Base-by-base conservation (phyloP, 2,797 vertebrate species). In the Sebastolobus altivelis region DNA sequence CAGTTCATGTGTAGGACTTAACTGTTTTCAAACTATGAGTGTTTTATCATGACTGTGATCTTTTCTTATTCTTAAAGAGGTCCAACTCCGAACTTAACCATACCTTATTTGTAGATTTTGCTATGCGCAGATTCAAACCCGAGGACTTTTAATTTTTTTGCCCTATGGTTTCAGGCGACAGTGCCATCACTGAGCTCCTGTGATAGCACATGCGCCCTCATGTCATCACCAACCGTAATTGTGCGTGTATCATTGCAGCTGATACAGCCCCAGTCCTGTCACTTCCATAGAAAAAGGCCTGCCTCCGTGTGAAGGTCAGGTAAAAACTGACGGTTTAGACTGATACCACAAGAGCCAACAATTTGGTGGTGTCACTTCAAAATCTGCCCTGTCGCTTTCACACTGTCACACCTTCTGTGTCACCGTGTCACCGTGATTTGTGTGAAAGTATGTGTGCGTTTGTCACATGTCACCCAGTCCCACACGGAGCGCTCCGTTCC, bases 401-500 rank as follows among this genome's bases (percentile, higher is more conserved):
- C 46, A 65, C 65, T 43, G 38, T 73, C 75, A 67, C 76, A 60
- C 63, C 31, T 66, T 6, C 60, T 65, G 49, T 59, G 76, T 81
- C 73, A 59, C 65, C 0, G 20, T 79, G 80, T 73, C 77, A 69
- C n/a, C 0, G n/a, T 35, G 60, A 49, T 49, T 49, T 62, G 33
- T 74, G 7, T 25, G 74, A 49, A 76, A 4, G n/a, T 59, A 54
- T 35, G 66, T 67, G 62, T 65, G 75, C 8, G 4, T 62, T 82
- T 87, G 75, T 88, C 85, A 81, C 58, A 5, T 86, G 85, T 89
- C 87, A 79, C 73, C 84, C 65, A 80, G 81, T 80, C 81, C 82
- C 75, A 83, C 85, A 80, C 55, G 70, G 75, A 89, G 86, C 29
- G 65, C 75, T 87, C 63, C 25, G 84, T 95, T 96, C 95, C 92